A percentile compares a stretch with the other conserved stretches of the same genome.
phyloP scores from a whole-genome alignment of 2,113 vertebrate species.

The Salvelinus sp. region DNA sequence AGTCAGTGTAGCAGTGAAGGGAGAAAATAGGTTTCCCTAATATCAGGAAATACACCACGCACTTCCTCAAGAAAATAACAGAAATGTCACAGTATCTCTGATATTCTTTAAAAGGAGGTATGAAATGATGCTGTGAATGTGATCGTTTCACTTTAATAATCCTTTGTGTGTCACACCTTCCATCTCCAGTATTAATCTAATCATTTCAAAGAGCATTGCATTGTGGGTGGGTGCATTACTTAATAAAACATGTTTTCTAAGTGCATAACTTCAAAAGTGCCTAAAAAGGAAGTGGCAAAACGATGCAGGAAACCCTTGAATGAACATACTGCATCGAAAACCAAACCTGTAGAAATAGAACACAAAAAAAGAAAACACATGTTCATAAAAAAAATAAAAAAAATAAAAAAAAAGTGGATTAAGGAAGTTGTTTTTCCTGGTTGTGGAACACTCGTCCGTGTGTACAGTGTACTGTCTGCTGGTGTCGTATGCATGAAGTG shows the following conservation, averaged over 20 bases:
- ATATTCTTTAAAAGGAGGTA: neutral
- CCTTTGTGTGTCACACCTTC: constrained; percentile 51
- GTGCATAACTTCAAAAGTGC: neutral
- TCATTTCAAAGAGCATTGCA: neutral
- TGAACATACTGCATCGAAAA: neutral
- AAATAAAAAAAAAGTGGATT: neutral
- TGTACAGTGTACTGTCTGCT: constrained; percentile 66
- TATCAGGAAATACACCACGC: neutral
- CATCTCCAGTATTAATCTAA: constrained; percentile 23
- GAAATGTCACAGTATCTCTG: neutral
- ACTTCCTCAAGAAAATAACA: constrained; percentile 1
- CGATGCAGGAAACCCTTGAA: neutral
- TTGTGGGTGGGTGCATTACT: neutral
- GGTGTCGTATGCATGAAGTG: constrained; percentile 74
- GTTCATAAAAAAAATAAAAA: neutral
- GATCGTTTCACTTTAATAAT: neutral
- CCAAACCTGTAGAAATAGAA: constrained; percentile 8
- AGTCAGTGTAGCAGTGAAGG: constrained; percentile 61
- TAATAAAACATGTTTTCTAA: neutral
- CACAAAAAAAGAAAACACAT: neutral
- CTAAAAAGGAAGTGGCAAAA: neutral
- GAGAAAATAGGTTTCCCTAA: constrained; percentile 58
- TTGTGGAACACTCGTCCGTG: constrained; percentile 59
- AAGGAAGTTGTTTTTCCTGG: constrained; percentile 63
- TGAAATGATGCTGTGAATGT: neutral